Conservation (phyloP, 2,113 vertebrate genomes). For the Paracanthobrama guichenoti region DNA sequence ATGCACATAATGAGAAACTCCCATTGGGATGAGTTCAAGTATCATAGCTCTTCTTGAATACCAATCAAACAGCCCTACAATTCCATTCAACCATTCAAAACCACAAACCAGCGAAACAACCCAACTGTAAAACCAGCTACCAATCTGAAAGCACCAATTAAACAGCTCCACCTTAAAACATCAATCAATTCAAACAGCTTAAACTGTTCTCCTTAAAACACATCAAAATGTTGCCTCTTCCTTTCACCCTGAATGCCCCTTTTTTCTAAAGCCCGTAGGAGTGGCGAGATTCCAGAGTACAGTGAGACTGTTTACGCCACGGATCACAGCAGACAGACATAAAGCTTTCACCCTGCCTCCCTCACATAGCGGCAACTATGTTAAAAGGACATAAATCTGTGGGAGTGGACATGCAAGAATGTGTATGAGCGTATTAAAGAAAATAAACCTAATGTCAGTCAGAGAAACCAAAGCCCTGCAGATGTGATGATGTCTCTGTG, state of each 20-base stretch:
- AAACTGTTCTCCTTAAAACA: background rate
- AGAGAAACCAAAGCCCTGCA: slow-evolving; percentile 29
- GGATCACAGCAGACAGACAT: slow-evolving; percentile 40
- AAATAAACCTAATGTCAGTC: slow-evolving; percentile 42
- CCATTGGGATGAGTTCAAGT: background rate
- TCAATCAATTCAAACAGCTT: background rate
- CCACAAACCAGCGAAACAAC: background rate
- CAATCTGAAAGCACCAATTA: slow-evolving; percentile 17
- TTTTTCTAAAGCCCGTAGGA: slow-evolving; percentile 8
- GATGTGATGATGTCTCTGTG: slow-evolving; percentile 6
- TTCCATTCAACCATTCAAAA: background rate
- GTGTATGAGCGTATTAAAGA: slow-evolving; percentile 25
- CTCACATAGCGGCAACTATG: slow-evolving; percentile 9
- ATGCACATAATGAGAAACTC: background rate
- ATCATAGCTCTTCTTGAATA: background rate
- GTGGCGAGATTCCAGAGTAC: background rate
- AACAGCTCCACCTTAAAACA: slow-evolving; percentile 5
- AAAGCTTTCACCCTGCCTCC: slow-evolving; percentile 36
- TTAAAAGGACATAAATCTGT: slow-evolving; percentile 35
- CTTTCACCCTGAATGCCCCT: slow-evolving; percentile 19
- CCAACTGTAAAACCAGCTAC: background rate
- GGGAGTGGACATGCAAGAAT: slow-evolving; percentile 4
- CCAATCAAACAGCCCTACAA: background rate
- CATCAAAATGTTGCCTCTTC: slow-evolving; percentile 11
- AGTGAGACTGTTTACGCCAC: slow-evolving; percentile 37